Conservation (phyloP, 2,888 invertebrate genomes). For the Drosophila helvetica region DNA sequence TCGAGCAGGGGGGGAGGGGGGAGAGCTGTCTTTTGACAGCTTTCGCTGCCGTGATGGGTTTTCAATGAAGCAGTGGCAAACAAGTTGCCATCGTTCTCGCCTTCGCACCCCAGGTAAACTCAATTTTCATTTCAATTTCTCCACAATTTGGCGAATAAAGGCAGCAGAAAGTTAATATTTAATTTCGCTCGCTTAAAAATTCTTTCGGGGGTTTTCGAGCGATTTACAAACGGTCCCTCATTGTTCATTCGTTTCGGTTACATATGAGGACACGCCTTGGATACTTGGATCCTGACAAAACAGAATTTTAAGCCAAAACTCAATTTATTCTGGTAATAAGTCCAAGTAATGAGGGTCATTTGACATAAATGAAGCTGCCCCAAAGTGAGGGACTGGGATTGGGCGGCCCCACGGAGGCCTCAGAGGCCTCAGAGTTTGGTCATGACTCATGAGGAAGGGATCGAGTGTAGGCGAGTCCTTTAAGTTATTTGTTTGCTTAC, state of each 20-base stretch:
- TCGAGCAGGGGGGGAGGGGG: not conserved
- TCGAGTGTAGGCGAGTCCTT: slow-evolving; percentile 42
- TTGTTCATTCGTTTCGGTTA: slow-evolving; percentile 30
- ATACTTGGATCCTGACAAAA: not conserved
- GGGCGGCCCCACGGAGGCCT: slow-evolving; percentile 1
- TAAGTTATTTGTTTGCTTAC: slow-evolving; percentile 67
- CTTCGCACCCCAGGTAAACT: slow-evolving; percentile 64
- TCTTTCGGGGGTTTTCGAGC: slow-evolving; percentile 20
- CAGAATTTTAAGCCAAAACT: slow-evolving; percentile 72
- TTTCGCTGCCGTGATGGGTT: slow-evolving; percentile 56
- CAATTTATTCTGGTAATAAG: slow-evolving; percentile 79
- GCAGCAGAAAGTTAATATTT: slow-evolving; percentile 62
- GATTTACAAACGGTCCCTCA: slow-evolving; percentile 11
- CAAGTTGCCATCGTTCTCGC: slow-evolving; percentile 5
- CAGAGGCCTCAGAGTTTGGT: slow-evolving; percentile 7
- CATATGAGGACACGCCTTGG: slow-evolving; percentile 36
- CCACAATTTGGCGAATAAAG: slow-evolving; percentile 45
- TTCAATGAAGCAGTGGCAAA: slow-evolving; percentile 50
- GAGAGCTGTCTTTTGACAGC: slow-evolving; percentile 51
- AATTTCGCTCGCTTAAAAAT: slow-evolving; percentile 15
- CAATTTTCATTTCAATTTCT: slow-evolving; percentile 71
- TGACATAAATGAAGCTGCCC: slow-evolving; percentile 71
- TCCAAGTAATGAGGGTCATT: slow-evolving; percentile 78
- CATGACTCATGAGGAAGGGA: slow-evolving; percentile 17
- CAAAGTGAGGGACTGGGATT: slow-evolving; percentile 16